Conservation (phyloP, 1,140 invertebrate species). For the Phymorhynchus buccinoides region DNA sequence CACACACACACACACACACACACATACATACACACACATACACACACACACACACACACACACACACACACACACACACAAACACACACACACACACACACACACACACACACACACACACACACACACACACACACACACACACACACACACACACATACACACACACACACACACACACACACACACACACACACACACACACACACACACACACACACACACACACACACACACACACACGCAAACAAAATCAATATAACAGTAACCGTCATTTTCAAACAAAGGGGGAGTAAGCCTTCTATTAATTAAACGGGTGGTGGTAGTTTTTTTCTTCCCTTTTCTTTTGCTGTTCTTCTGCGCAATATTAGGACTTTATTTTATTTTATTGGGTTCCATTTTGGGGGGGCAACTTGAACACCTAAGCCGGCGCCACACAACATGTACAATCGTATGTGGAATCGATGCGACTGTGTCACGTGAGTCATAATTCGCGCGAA, state of each 20-base stretch:
- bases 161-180: not conserved
- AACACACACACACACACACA: not conserved
- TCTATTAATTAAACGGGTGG: too few species aligned
- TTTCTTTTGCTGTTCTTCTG: too few species aligned
- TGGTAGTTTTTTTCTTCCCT: too few species aligned
- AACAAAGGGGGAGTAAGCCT: too few species aligned
- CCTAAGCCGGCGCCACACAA: too few species aligned
- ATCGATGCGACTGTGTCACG: too few species aligned
- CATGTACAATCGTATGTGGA: too few species aligned
- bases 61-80: not conserved
- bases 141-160: not conserved
- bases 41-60: constrained; percentile 3
- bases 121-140: constrained; percentile 3
- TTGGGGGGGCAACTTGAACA: too few species aligned
- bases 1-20: not conserved
- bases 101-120: not conserved
- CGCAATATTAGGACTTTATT: too few species aligned
- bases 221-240: not conserved
- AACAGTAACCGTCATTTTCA: not conserved
- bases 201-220: not conserved
- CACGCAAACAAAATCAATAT: too few species aligned
- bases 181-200: not conserved
- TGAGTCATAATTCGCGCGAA: too few species aligned
- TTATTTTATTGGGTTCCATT: too few species aligned
- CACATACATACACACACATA: not conserved